phyloP scores from a whole-genome alignment of 37 sponge, comb jelly and placozoan species.

The Hormiphora californensis region DNA sequence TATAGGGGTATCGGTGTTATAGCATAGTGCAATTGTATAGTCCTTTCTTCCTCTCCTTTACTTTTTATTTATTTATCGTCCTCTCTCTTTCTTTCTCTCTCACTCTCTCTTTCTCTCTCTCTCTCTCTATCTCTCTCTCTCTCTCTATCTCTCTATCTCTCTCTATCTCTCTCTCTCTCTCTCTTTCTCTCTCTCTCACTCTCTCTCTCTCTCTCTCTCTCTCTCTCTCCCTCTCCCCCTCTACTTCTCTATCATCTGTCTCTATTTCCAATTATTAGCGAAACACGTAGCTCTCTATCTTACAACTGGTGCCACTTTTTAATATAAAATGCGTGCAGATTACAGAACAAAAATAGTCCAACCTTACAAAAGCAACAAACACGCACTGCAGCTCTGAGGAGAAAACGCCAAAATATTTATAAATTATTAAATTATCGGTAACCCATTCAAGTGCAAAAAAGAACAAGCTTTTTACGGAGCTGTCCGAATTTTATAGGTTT shows the following conservation, averaged over 20 bases:
- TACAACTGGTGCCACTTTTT: no score
- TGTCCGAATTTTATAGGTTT: no score
- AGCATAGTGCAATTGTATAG: no score
- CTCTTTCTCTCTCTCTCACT: neutral
- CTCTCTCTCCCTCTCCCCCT: neutral
- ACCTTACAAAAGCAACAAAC: no score
- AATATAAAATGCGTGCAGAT: no score
- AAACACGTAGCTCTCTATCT: neutral
- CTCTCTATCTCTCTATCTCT: neutral
- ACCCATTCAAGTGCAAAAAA: no score
- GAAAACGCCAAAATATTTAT: no score
- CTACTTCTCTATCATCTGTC: neutral
- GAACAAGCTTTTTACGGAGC: no score
- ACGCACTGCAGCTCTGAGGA: no score
- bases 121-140: neutral
- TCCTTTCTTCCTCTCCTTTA: neutral
- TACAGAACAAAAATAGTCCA: no score
- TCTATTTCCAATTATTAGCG: neutral
- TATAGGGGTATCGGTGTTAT: no score
- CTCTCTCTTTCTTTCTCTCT: neutral
- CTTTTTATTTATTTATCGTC: neutral
- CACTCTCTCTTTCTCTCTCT: neutral
- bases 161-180: neutral
- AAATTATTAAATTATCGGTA: no score
- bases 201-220: neutral